Evolutionary conservation across 2,888 invertebrate species (phyloP).

Genomic region (Dolichopus griseipennis): DNA sequence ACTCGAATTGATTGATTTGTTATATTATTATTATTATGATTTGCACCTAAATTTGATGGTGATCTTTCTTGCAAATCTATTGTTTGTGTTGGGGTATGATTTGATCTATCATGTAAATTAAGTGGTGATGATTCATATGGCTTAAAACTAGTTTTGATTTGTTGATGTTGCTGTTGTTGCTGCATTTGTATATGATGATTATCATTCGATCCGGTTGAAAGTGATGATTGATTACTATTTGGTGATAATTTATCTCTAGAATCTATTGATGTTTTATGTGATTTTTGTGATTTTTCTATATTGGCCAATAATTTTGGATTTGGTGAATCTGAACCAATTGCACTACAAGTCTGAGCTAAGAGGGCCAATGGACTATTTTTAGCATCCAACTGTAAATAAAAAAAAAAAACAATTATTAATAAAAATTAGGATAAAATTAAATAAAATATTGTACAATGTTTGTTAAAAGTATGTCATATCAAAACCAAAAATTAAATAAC

Average conservation of each 20-base stretch:
- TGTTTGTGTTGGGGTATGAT: constrained; percentile 48
- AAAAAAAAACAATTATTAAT: constrained; percentile 23
- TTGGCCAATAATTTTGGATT: constrained; percentile 67
- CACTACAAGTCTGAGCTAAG: constrained; percentile 94
- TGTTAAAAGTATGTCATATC: no score
- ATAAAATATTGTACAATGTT: no score
- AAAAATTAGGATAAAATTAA: no score
- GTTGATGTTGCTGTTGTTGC: constrained; percentile 44
- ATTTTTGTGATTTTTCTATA: constrained; percentile 58
- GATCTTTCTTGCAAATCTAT: constrained; percentile 47
- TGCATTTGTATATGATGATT: constrained; percentile 25
- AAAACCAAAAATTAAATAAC: no score
- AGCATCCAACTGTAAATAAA: constrained; percentile 83
- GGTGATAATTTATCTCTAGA: constrained; percentile 55
- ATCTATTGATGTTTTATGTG: constrained; percentile 42
- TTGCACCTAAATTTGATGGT: constrained; percentile 33
- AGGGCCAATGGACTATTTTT: constrained; percentile 95
- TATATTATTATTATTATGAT: constrained; percentile 24
- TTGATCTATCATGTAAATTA: constrained; percentile 13
- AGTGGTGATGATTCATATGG: constrained; percentile 59
- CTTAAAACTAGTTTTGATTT: constrained; percentile 57
- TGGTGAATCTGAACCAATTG: constrained; percentile 85
- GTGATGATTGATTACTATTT: constrained; percentile 40
- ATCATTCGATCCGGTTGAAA: constrained; percentile 44
- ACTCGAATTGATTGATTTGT: constrained; percentile 27